phyloP scores from a whole-genome alignment of 2,888 invertebrate species.

The Tachina grossa region DNA sequence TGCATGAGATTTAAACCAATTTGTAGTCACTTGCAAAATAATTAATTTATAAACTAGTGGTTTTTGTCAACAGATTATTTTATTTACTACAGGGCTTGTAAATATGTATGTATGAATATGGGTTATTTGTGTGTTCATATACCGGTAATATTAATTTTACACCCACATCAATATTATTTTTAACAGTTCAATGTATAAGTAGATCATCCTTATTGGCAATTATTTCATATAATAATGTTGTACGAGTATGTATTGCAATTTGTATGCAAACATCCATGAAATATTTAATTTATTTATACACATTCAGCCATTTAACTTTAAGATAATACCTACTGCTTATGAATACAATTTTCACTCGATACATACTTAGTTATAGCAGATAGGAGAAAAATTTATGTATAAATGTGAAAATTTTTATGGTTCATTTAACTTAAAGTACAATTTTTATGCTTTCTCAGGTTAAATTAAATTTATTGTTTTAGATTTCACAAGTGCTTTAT shows the following conservation, averaged over 20 bases:
- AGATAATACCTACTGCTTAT: conserved; percentile 51
- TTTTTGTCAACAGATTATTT: too few relatives aligned
- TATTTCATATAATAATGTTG: conserved; percentile 40
- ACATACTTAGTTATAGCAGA: conserved; percentile 7
- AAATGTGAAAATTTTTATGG: conserved; percentile 63
- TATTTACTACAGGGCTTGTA: too few relatives aligned
- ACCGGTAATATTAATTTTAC: conserved; percentile 3
- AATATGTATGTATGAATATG: too few relatives aligned
- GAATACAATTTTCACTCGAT: neutral
- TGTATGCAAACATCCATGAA: conserved; percentile 35
- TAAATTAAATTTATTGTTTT: conserved; percentile 68
- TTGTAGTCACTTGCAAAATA: too few relatives aligned
- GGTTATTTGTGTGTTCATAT: too few relatives aligned
- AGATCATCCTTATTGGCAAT: conserved; percentile 41
- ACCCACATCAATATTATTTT: neutral
- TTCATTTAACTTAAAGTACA: conserved; percentile 69
- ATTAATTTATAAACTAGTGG: too few relatives aligned
- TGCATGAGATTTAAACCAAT: too few relatives aligned
- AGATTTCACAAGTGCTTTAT: conserved; percentile 42
- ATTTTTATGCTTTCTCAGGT: conserved; percentile 69
- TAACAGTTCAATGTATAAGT: conserved; percentile 38
- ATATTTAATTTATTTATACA: conserved; percentile 50
- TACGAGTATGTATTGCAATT: conserved; percentile 31
- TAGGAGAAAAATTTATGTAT: conserved; percentile 40
- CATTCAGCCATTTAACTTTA: conserved; percentile 52